A percentile compares a stretch with the other conserved stretches of the same genome.
Evolutionary conservation across 2,888 invertebrate genomes (phyloP).

Genomic region (Atethmia centrago): DNA sequence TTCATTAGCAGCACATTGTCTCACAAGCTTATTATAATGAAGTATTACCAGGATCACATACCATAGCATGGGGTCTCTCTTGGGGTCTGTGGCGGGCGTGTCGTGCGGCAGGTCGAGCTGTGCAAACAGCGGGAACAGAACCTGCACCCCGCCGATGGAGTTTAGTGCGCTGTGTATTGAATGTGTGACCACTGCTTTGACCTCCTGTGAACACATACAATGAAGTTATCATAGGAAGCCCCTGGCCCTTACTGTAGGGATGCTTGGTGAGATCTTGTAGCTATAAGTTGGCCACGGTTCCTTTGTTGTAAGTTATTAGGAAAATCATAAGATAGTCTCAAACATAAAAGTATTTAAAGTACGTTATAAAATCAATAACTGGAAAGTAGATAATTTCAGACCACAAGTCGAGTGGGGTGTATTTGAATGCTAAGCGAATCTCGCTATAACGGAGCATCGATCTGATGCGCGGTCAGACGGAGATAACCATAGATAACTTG

Average conservation of each 20-base stretch:
- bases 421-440: constrained; percentile 43
- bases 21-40: constrained; percentile 2
- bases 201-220: constrained; percentile 92
- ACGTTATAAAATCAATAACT: not conserved
- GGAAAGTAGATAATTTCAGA: constrained; percentile 38
- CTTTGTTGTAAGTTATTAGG: not conserved
- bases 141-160: constrained; percentile 99
- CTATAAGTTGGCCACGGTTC: not conserved
- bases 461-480: constrained; percentile 28
- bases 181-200: constrained; percentile 99
- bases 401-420: constrained; percentile 17
- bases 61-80: constrained; percentile 97
- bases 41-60: constrained; percentile 83
- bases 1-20: constrained; percentile 23
- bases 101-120: constrained; percentile 99
- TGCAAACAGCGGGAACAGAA: constrained; percentile 99
- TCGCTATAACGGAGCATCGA: constrained; percentile 28
- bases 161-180: constrained; percentile 99
- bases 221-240: not conserved
- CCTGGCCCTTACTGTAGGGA: not conserved
- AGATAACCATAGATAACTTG: constrained; percentile 38
- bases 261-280: not conserved
- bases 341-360: not conserved
- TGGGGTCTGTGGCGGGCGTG: constrained; percentile 94
- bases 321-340: not conserved